These are phyloP conservation scores for Garrulus glandarius DNA, from an alignment of 2,797 vertebrate species.

Conservation along the genomic window DNA sequence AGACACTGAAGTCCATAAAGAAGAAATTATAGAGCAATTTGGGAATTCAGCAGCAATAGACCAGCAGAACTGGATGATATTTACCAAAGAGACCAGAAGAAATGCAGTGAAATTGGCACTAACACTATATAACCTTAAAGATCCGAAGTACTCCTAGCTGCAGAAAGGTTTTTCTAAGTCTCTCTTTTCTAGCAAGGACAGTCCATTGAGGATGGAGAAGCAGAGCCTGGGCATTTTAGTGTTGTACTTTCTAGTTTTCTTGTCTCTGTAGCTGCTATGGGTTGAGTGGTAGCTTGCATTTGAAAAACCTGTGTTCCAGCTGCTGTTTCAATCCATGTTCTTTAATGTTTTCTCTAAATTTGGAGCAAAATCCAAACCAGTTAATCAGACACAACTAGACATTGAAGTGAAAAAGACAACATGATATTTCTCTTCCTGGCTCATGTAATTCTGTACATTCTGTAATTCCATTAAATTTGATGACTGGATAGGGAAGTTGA, in stretches of 20 bases:
- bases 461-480: not conserved
- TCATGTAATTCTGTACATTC: not conserved
- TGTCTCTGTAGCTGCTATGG: not conserved
- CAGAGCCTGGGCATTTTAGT: not conserved
- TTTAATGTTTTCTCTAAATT: not conserved
- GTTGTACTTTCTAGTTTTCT: not conserved
- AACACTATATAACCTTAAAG: not conserved
- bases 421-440: accelerated
- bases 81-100: not conserved
- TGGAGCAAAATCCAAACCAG: not conserved
- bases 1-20: not conserved
- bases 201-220: not conserved
- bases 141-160: not conserved
- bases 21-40: slow-evolving; percentile 1
- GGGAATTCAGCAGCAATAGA: not conserved
- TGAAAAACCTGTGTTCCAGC: not conserved
- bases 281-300: not conserved
- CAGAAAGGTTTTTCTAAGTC: not conserved
- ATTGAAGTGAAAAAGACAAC: not conserved
- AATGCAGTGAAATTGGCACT: not conserved
- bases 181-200: not conserved
- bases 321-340: not conserved
- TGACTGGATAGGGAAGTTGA: not conserved
- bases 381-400: not conserved
- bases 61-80: not conserved